Evolutionary conservation across 2,888 invertebrate genomes (phyloP).

Genomic region (Drosophila cognata): DNA sequence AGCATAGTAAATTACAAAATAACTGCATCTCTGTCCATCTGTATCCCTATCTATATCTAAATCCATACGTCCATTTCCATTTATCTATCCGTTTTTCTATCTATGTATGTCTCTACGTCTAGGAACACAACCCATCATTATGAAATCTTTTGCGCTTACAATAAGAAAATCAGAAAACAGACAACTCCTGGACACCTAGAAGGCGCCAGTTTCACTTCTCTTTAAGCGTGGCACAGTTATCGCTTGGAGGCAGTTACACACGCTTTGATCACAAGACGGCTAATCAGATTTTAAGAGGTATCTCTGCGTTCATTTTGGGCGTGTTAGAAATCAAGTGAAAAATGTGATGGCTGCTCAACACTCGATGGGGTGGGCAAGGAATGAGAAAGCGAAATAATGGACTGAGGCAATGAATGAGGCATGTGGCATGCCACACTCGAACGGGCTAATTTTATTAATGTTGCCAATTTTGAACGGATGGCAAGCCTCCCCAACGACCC

Average conservation of each 20-base stretch:
- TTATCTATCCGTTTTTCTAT: background rate
- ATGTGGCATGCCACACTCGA: constrained; percentile 35
- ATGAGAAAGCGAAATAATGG: background rate
- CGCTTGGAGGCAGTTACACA: constrained; percentile 19
- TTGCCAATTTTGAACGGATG: constrained; percentile 70
- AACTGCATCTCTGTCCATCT: background rate
- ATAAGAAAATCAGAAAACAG: constrained; percentile 4
- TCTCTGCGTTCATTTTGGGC: constrained; percentile 17
- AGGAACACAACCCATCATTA: constrained; percentile 54
- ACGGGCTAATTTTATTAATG: constrained; percentile 81
- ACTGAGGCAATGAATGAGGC: constrained; percentile 15
- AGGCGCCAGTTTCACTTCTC: constrained; percentile 36
- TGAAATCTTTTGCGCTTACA: constrained; percentile 40
- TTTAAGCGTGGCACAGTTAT: constrained; percentile 14
- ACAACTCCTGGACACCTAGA: constrained; percentile 45
- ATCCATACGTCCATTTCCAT: background rate
- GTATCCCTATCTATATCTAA: background rate
- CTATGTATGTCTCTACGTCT: constrained; percentile 17
- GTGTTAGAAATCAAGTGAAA: constrained; percentile 52
- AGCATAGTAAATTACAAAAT: background rate
- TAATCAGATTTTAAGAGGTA: constrained; percentile 71
- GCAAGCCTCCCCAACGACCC: background rate
- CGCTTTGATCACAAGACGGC: constrained; percentile 63
- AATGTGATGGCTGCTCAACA: constrained; percentile 46
- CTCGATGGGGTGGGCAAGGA: constrained; percentile 16